phyloP scores from a whole-genome alignment of 2,888 invertebrate genomes.

The Euplagia quadripunctaria region DNA sequence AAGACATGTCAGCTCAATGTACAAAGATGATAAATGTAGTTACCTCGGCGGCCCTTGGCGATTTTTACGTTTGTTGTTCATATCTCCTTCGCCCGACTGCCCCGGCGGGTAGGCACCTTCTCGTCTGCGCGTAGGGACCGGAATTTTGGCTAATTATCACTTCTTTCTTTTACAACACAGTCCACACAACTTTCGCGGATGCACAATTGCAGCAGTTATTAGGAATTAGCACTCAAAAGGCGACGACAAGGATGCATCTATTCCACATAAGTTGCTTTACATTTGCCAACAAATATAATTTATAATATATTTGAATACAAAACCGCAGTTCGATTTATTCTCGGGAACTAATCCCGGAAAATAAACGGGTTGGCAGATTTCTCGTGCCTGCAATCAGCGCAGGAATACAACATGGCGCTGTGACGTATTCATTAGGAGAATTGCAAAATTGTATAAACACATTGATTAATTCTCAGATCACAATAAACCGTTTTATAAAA shows the following conservation, averaged over 20 bases:
- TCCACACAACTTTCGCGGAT: slow-evolving; percentile 88
- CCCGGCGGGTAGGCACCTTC: slow-evolving; percentile 92
- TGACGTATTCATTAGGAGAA: slow-evolving; percentile 84
- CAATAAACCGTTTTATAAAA: slow-evolving; percentile 67
- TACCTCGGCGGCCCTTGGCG: slow-evolving; percentile 93
- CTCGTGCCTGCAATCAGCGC: slow-evolving; percentile 88
- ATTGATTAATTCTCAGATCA: slow-evolving; percentile 58
- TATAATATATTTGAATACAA: slow-evolving; percentile 86
- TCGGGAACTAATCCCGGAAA: slow-evolving; percentile 86
- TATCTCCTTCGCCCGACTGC: slow-evolving; percentile 89
- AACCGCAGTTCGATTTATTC: slow-evolving; percentile 85
- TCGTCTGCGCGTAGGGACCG: slow-evolving; percentile 94
- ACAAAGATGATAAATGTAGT: slow-evolving; percentile 73
- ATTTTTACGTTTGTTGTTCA: slow-evolving; percentile 95
- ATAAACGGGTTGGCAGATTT: slow-evolving; percentile 87
- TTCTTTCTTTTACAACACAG: slow-evolving; percentile 87
- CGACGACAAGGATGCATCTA: slow-evolving; percentile 84
- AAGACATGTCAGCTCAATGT: slow-evolving; percentile 80
- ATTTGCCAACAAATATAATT: slow-evolving; percentile 86
- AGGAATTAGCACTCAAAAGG: slow-evolving; percentile 84
- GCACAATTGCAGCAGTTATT: slow-evolving; percentile 87
- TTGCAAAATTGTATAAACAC: slow-evolving; percentile 78
- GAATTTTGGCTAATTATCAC: slow-evolving; percentile 91
- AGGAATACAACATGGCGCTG: slow-evolving; percentile 88
- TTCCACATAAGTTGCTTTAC: slow-evolving; percentile 82